Conservation (phyloP, 1,140 invertebrate species). For the Oppia nitens region DNA sequence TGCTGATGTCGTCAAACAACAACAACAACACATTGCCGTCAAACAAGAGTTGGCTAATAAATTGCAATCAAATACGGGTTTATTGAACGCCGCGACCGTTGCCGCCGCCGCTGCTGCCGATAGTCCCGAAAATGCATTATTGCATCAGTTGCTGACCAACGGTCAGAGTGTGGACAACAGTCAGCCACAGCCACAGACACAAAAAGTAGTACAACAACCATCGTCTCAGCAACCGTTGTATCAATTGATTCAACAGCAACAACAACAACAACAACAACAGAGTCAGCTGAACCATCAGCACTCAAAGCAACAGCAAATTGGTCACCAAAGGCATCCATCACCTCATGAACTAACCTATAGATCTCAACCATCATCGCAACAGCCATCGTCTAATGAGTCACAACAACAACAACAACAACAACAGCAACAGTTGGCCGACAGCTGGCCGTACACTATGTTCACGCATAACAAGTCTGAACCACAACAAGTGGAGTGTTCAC, state of each 20-base stretch:
- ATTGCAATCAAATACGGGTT: background rate
- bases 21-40: too few species aligned
- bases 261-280: background rate
- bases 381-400: background rate
- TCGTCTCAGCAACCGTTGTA: background rate
- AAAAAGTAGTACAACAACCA: background rate
- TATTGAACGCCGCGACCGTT: too few species aligned
- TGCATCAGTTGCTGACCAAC: constrained; percentile 9
- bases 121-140: constrained; percentile 2
- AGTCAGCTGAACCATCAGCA: background rate
- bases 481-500: constrained; percentile 71
- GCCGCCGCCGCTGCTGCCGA: background rate
- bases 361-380: constrained; percentile 22
- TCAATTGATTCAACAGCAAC: background rate
- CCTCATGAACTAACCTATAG: constrained; percentile 20
- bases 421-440: background rate
- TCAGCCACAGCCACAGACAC: background rate
- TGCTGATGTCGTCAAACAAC: too few species aligned
- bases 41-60: background rate
- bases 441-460: background rate
- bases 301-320: constrained; percentile 25
- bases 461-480: constrained; percentile 14
- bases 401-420: background rate
- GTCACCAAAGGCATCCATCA: constrained; percentile 42
- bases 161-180: background rate